Evolutionary conservation across 2,113 vertebrate genomes (phyloP), one percentile per base, ranked within the genome.

Genomic region (Panthera leo): DNA sequence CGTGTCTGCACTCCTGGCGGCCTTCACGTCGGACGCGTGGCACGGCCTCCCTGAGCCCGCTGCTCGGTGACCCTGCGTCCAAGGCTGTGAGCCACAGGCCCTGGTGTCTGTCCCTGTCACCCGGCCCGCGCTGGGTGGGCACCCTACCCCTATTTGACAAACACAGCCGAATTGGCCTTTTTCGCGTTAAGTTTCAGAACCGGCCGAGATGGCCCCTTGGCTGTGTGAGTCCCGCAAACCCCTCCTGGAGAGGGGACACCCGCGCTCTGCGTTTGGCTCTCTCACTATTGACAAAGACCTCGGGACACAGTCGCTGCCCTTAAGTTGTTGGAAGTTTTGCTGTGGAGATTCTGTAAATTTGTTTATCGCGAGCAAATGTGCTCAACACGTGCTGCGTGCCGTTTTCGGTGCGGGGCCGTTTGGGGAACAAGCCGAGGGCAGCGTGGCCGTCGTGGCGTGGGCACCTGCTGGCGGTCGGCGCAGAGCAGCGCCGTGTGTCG

Each of bases 1-100:
- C 36, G 1, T 0, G 23, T 75, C 71, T 42, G 12, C 1, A 1
- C 5, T 75, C 39, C 11, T 6, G 11, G 21, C 2, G 11, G 36
- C 71, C 71, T 73, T 73, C 21, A 73, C 11, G 5, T 73, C 71
- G 13, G 71, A 23, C 13, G 23, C 27, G 5, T 4, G 42, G 42
- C 13, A 15, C 7, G 1, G 27, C 14, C 14, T 18, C 42, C 42
- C 75, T 3, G 42, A 31, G 75, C 75, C 42, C 0, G 18, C 42
- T 42, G 23, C 39, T 75, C 29, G 2, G 27, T 11, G 19, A 42
- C 71, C 71, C 36, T 12, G 10, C 2, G 2, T 3, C 39, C 14
- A 14, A 29, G 13, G 29, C 42, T 0, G 23, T 42, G 12, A 27
- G 13, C 13, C 42, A 3, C 13, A 4, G 39, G 15, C 71, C 36